Base-by-base conservation (phyloP, 2,888 invertebrate species). In the Sturmia bella region DNA sequence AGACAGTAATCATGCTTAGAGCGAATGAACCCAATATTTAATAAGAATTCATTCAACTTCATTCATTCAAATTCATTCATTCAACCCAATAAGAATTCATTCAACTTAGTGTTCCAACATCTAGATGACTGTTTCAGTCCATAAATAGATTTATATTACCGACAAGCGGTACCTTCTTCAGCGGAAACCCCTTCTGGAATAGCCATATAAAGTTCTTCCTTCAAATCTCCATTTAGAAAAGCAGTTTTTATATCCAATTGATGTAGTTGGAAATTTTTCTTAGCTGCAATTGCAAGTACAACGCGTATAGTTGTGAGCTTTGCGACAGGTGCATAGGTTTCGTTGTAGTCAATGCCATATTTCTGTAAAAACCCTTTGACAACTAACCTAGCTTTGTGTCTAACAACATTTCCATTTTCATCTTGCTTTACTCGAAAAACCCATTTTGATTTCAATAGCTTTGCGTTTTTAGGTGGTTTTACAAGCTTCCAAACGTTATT, bases 321-420 rank as follows among this genome's bases (percentile, higher is more conserved):
- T n/a, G n/a, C n/a, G n/a, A n/a, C n/a, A n/a, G n/a, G n/a, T n/a
- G n/a, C n/a, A 27, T 83, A 84, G 5, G 83, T 83, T 79, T 85
- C 84, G 5, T 70, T 50, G 52, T 85, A 85, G 21, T 86, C 85
- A 11, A 85, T 32, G 3, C 84, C 83, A 45, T 57, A 59, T 45
- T 77, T 82, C 69, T 85, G 84, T 12, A 81, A 76, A 48, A 77
- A 86, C 0, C 84, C 85, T 57, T 81, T 11, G 7, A 24, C 80
- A 11, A 80, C 78, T 4, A 78, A 41, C 21, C 74, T 27, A 1
- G 77, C 77, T 19, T 83, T 80, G 19, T 41, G 80, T 64, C 70
- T 79, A 3, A 76, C 59, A 1, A 80, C 45, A 9, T 78, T 48
- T 6, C 81, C 83, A 50, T 81, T 76, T 11, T 41, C 21, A 11